Base-by-base conservation (phyloP, 2,888 invertebrate genomes). In the Thereva nobilitata region DNA sequence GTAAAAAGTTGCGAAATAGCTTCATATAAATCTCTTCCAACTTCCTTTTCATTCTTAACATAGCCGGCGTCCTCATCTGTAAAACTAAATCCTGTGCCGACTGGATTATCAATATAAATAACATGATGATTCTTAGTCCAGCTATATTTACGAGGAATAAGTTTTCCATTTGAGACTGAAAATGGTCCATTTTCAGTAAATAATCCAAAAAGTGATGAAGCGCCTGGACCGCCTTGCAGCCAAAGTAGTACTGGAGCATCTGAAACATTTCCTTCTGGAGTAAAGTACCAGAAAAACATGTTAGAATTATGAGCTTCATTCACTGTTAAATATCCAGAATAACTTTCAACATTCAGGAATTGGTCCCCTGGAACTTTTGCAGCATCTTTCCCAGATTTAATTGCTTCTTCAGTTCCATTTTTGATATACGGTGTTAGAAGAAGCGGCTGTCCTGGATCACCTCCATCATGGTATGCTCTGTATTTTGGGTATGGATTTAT, bases 271-370 rank as follows among this genome's bases (percentile, higher is more conserved):
- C 72, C 38, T 75, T 87, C 85, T 0, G 93, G 87, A 0, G 93
- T 93, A 77, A 95, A 94, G 76, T 91, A 95, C 95, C 95, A 95
- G 80, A 95, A 93, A 82, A 94, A 95, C 80, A 92, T 84, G 76
- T 95, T 93, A 0, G 93, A 92, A 4, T 90, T 86, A 74, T 83
- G 88, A 1, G 83, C 79, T 73, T 89, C 86, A 77, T 95, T 88
- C 0, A 95, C 94, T 0, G 94, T 95, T 64, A 95, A 83, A 76
- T 88, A 95, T 7, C 83, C 78, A 84, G 85, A 79, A 73, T 84
- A 83, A 73, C 86, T 85, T 68, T 82, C 78, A 2, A 84, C 74
- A 0, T n/a, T 38, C 79, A 68, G 79, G 65, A 67, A 77, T 71
- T 76, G 75, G 3, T 75, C 2, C 77, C 83, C 74, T 56, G 74